A percentile compares a stretch with the other conserved stretches of the same genome.
Conservation (phyloP, 2,113 vertebrate species). For the Rhagologus leucostigma region DNA sequence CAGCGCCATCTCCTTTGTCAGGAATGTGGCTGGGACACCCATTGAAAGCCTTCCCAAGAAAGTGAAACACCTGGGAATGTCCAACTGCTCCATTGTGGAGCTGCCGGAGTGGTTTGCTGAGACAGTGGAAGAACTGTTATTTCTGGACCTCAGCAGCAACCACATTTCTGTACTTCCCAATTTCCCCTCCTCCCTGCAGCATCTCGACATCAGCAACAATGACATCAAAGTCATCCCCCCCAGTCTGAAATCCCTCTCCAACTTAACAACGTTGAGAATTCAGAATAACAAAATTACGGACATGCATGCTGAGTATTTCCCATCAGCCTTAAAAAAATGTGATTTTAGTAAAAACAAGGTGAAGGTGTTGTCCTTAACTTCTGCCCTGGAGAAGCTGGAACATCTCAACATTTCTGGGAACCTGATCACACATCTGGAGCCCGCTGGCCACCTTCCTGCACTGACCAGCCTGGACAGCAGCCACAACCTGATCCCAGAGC, state of each 20-base stretch:
- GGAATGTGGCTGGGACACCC: not conserved
- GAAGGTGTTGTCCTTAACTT: not conserved
- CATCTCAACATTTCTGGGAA: conserved; percentile 39
- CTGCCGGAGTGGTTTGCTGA: conserved; percentile 50
- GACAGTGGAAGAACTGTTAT: not conserved
- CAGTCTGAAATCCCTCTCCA: not conserved
- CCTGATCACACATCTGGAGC: not conserved
- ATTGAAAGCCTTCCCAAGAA: not conserved
- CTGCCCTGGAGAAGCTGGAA: not conserved
- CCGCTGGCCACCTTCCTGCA: accelerated
- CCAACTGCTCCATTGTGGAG: conserved; percentile 59
- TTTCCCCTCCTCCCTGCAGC: not conserved
- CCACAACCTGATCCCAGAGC: conserved; percentile 35
- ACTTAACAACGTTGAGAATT: not conserved
- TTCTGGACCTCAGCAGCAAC: conserved; percentile 55
- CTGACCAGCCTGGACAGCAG: conserved; percentile 32
- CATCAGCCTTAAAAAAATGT: not conserved
- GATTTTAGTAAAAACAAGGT: conserved; percentile 51
- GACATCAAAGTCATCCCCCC: not conserved
- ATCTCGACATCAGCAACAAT: conserved; percentile 6
- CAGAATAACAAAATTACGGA: conserved; percentile 25
- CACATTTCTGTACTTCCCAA: not conserved
- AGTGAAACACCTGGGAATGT: not conserved
- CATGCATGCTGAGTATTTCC: not conserved
- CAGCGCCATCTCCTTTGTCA: not conserved